Base-by-base conservation (phyloP, 1,140 invertebrate genomes). In the Ostrea edulis region DNA sequence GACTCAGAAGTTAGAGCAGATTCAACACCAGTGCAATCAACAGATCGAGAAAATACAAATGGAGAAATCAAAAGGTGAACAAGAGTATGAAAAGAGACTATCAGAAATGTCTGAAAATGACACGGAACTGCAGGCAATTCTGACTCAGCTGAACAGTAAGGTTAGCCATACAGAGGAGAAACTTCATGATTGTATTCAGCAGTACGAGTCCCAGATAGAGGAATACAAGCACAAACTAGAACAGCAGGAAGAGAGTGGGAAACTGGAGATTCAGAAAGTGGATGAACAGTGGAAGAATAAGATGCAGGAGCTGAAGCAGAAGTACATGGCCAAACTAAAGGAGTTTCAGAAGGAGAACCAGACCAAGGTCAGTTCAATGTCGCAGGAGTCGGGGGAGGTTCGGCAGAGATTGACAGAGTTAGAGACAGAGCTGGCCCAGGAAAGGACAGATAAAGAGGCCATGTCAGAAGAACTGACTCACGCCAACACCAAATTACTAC, bases 191-290 rank as follows among this genome's bases (percentile, higher is more conserved):
- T 92, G 92, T 84, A 94, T 92, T 52, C 90, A 92, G 89, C 91
- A 82, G 86, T 93, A 94, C 89, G 92, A 94, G 68, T 93, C 92
- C 85, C 92, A 93, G 77, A 92, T 95, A 68, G 92, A 92, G 20
- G 93, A 95, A 86, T 93, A 93, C 54, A 93, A 93, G 82, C 84
- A 25, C 58, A 93, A 93, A 83, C 83, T 94, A 29, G 91, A 94
- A 9, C 89, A 92, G 44, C 87, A 91, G 53, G 77, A 85, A 8
- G 90, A 93, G 58, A 86, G 91, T 82, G 93, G 94, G 82, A 90
- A 91, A 65, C 91, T 89, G 65, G 93, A 92, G 35, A 84, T 95
- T 20, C 91, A 93, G 14, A 88, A 87, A 20, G 51, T 94, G 8
- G 92, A 94, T 82, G 90, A 93, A 83, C 90, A 90, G 12, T 91